A percentile compares a stretch with the other conserved stretches of the same genome.
These are phyloP conservation scores for Takifugu bimaculatus DNA, from an alignment of 2,113 vertebrate genomes.

Conservation along the genomic window DNA sequence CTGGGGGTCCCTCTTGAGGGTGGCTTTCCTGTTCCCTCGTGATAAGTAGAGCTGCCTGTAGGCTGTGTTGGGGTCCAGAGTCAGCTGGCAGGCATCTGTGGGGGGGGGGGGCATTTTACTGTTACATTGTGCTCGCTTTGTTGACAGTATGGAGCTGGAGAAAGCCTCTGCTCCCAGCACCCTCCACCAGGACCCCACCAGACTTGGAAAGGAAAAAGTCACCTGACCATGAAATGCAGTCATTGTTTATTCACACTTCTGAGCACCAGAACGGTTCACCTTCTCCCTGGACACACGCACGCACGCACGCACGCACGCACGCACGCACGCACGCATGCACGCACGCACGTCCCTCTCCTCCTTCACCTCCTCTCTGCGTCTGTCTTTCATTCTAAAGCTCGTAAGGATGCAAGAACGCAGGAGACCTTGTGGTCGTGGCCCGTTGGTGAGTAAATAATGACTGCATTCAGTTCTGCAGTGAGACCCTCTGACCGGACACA, in stretches of 20 bases:
- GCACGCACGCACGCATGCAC: too few relatives aligned
- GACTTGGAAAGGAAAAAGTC: not conserved
- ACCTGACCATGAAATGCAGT: not conserved
- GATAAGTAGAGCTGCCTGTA: constrained; percentile 77
- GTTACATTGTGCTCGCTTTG: not conserved
- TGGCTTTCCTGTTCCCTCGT: constrained; percentile 73
- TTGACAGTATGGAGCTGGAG: constrained; percentile 13
- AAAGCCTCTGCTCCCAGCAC: constrained; percentile 1
- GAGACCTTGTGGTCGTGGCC: not conserved
- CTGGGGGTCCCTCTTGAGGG: constrained; percentile 74
- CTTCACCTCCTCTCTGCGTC: too few relatives aligned
- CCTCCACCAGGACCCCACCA: constrained; percentile 16
- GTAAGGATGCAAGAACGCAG: not conserved
- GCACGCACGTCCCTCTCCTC: too few relatives aligned
- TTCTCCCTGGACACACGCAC: too few relatives aligned
- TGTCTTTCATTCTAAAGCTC: too few relatives aligned
- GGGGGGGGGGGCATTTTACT: constrained; percentile 2
- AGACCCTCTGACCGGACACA: constrained; percentile 50
- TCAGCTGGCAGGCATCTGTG: constrained; percentile 73
- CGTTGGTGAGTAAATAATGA: not conserved
- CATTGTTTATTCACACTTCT: not conserved
- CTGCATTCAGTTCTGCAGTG: constrained; percentile 1
- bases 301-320: too few relatives aligned
- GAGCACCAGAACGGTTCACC: too few relatives aligned
- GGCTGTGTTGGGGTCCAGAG: constrained; percentile 75